A percentile compares a stretch with the other conserved stretches of the same genome.
Evolutionary conservation across 2,888 invertebrate species (phyloP).

Genomic region (Lobophora halterata): DNA sequence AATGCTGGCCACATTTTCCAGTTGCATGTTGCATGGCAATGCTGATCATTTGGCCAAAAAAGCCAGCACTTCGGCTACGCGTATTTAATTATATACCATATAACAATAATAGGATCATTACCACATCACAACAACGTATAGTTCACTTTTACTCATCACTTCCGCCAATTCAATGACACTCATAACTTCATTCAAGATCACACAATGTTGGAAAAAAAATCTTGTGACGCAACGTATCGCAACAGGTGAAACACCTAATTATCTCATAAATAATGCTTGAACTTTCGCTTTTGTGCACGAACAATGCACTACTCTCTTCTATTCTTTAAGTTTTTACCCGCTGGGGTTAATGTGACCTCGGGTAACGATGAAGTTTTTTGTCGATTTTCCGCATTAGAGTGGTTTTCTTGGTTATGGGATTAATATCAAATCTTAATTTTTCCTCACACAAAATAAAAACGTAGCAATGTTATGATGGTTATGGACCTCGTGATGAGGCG

Average conservation of each 20-base stretch:
- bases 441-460: no score
- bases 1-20: no score
- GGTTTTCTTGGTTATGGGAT: constrained; percentile 1
- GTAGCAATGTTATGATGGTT: no score
- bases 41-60: no score
- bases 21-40: no score
- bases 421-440: no score
- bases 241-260: constrained; percentile 74
- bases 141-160: constrained; percentile 24
- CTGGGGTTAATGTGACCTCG: constrained; percentile 22
- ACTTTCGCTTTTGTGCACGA: constrained; percentile 78
- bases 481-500: no score
- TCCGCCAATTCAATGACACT: constrained; percentile 27
- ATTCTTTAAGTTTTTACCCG: constrained; percentile 29
- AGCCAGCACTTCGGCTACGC: no score
- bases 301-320: constrained; percentile 64
- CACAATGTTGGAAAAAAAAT: constrained; percentile 63
- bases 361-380: constrained; percentile 16
- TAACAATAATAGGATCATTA: neutral
- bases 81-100: no score
- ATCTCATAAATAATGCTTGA: constrained; percentile 71
- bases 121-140: neutral
- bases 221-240: constrained; percentile 64
- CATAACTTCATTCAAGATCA: constrained; percentile 49
- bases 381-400: constrained; percentile 17